A percentile compares a stretch with the other conserved stretches of the same genome.
Evolutionary conservation across 2,113 vertebrate genomes (phyloP).

Genomic region (Stigmatopora argus): DNA sequence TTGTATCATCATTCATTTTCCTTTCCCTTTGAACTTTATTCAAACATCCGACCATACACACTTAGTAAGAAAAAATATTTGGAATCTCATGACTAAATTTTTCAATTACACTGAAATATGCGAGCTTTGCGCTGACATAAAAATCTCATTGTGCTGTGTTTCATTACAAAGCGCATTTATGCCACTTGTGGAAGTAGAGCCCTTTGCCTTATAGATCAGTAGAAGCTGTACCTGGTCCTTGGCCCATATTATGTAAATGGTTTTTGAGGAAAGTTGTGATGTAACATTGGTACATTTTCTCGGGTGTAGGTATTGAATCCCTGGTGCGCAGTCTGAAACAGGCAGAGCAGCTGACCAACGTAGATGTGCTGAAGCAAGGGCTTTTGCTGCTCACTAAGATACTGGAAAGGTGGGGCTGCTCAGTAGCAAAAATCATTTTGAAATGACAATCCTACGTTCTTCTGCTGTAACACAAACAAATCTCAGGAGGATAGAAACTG

Average conservation of each 20-base stretch:
- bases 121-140: no score
- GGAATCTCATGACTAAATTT: not conserved
- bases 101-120: no score
- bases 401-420: constrained; percentile 77
- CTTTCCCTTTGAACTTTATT: not conserved
- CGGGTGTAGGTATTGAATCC: constrained; percentile 81
- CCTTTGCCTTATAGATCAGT: not conserved
- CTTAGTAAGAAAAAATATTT: not conserved
- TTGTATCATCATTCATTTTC: not conserved
- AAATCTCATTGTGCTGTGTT: no score
- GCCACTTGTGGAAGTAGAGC: not conserved
- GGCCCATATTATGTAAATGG: not conserved
- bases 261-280: not conserved
- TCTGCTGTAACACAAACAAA: not conserved
- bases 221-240: not conserved
- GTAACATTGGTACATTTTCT: constrained; percentile 13
- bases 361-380: constrained; percentile 83
- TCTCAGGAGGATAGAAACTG: not conserved
- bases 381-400: constrained; percentile 83
- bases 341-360: constrained; percentile 73
- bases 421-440: no score
- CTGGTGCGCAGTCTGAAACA: constrained; percentile 82
- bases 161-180: no score
- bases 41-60: not conserved
- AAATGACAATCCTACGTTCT: not conserved